Evolutionary conservation across 2,113 vertebrate genomes (phyloP).

Genomic region (Glaucomys volans): DNA sequence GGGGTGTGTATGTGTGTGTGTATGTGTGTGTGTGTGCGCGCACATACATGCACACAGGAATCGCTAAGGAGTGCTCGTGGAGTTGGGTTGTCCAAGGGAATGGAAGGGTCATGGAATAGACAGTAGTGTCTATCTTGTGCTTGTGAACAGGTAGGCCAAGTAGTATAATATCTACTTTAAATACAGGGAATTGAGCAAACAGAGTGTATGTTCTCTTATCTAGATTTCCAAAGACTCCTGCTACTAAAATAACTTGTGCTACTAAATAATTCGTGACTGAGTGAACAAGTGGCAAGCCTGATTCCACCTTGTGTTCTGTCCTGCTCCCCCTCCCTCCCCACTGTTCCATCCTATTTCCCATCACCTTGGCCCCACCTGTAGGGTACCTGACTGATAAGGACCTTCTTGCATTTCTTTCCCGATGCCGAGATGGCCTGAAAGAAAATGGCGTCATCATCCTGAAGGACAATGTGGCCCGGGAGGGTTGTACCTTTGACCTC

Average conservation of each 20-base stretch:
- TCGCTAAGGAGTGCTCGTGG: neutral
- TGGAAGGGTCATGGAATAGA: neutral
- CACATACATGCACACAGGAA: neutral
- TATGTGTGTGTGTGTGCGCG: neutral
- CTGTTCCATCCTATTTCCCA: neutral
- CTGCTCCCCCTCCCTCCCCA: neutral
- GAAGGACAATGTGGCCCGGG: conserved; percentile 96
- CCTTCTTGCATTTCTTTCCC: conserved; percentile 92
- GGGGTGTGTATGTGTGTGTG: neutral
- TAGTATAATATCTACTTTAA: neutral
- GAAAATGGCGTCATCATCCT: conserved; percentile 94
- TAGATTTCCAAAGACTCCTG: neutral
- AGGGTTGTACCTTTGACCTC: conserved; percentile 94
- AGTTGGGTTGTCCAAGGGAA: neutral
- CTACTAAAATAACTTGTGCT: neutral
- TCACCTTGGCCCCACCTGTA: conserved; percentile 75
- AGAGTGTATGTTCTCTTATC: neutral
- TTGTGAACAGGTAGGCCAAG: neutral
- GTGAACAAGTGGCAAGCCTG: neutral
- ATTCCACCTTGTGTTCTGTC: neutral
- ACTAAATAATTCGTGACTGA: neutral
- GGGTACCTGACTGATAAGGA: conserved; percentile 97
- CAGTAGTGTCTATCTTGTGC: neutral
- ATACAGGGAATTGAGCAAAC: neutral
- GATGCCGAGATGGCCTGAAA: conserved; percentile 92